phyloP scores from a whole-genome alignment of 2,888 invertebrate species.

The Athrips mouffetella region DNA sequence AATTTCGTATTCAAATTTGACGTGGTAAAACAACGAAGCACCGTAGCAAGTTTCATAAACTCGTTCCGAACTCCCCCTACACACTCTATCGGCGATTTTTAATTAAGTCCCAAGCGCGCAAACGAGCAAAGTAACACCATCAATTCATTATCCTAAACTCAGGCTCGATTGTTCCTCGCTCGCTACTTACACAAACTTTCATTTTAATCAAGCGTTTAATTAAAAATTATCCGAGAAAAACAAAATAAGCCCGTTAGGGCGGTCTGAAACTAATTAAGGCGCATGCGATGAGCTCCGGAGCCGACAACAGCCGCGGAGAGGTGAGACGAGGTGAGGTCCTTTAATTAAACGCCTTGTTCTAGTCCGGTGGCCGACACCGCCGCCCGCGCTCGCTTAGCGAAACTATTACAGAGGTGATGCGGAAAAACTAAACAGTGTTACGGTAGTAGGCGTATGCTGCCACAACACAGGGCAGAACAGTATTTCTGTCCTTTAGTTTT shows the following conservation, averaged over 20 bases:
- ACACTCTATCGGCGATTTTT: constrained; percentile 78
- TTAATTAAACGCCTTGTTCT: constrained; percentile 71
- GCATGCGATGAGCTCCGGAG: constrained; percentile 61
- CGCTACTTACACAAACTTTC: constrained; percentile 79
- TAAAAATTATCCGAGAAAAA: constrained; percentile 79
- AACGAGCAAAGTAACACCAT: constrained; percentile 77
- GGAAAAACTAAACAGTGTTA: constrained; percentile 60
- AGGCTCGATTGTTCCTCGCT: constrained; percentile 75
- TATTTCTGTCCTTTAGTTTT: too few relatives aligned
- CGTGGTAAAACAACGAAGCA: constrained; percentile 74
- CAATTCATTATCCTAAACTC: constrained; percentile 79
- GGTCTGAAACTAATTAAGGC: constrained; percentile 77
- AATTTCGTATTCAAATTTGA: constrained; percentile 75
- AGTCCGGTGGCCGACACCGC: constrained; percentile 48
- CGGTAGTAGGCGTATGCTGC: too few relatives aligned
- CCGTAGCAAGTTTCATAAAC: constrained; percentile 73
- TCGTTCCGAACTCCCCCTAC: constrained; percentile 74
- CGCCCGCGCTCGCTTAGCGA: constrained; percentile 43
- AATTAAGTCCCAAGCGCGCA: constrained; percentile 75
- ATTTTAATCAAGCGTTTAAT: constrained; percentile 79
- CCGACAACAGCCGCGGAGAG: constrained; percentile 43
- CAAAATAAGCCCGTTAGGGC: constrained; percentile 78
- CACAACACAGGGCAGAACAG: too few relatives aligned
- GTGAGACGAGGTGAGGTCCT: constrained; percentile 65
- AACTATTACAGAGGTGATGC: constrained; percentile 55